Evolutionary conservation across 92 coral and sea anemone genomes (phyloP).

Genomic region (Paragorgia papillata): DNA sequence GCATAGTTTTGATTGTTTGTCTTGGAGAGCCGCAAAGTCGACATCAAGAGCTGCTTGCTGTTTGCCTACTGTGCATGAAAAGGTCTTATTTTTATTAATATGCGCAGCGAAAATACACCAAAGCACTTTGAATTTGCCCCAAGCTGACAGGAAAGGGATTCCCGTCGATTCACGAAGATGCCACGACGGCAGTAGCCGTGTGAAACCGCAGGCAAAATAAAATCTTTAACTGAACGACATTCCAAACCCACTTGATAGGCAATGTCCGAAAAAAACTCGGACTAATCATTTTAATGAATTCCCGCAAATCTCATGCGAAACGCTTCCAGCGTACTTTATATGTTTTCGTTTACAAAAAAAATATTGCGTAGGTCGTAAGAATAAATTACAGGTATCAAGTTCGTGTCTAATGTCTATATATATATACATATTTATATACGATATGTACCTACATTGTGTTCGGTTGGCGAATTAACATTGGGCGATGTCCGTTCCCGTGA

Average conservation of each 20-base stretch:
- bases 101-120: not conserved
- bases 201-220: constrained; percentile 12
- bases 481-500: not conserved
- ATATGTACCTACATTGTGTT: not conserved
- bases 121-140: constrained; percentile 25
- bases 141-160: constrained; percentile 26
- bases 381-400: constrained; percentile 38
- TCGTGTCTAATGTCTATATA: too few relatives aligned
- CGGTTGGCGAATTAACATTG: not conserved
- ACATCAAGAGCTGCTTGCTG: constrained; percentile 30
- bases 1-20: constrained; percentile 37
- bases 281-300: not conserved
- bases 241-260: not conserved
- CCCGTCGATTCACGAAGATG: constrained; percentile 4
- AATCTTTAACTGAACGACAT: not conserved
- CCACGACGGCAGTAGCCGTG: constrained; percentile 14
- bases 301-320: not conserved
- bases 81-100: constrained; percentile 29
- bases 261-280: not conserved
- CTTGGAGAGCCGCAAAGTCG: constrained; percentile 32
- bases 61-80: constrained; percentile 39
- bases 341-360: not conserved
- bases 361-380: constrained; percentile 10
- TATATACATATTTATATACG: constrained; percentile 23
- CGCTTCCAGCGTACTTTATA: not conserved